phyloP scores from a whole-genome alignment of 35 echinoderm and acorn worm species.

The Lytechinus variegatus region DNA sequence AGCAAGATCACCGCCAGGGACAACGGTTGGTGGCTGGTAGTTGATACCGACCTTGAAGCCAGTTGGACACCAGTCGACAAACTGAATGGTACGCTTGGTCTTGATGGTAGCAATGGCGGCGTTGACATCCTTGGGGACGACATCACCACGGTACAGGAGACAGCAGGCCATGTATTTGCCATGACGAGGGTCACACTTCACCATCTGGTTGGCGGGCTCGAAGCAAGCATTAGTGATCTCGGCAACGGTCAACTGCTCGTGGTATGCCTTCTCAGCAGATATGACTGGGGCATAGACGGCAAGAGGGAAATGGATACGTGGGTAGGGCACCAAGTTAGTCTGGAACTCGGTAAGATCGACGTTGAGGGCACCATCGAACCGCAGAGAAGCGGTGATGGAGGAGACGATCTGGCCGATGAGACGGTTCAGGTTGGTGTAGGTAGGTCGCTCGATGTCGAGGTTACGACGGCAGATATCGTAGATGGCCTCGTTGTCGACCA shows the following conservation, averaged over 20 bases:
- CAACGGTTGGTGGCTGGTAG: conserved; percentile 71
- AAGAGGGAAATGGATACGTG: conserved; percentile 88
- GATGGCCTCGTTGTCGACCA: conserved; percentile 82
- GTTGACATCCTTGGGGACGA: conserved; percentile 71
- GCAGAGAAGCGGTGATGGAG: conserved; percentile 73
- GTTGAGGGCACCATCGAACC: conserved; percentile 61
- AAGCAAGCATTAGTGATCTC: conserved; percentile 65
- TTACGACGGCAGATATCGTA: conserved; percentile 74
- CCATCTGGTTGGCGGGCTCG: conserved; percentile 64
- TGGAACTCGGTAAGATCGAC: conserved; percentile 77
- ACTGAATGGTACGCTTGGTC: conserved; percentile 78
- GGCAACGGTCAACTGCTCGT: conserved; percentile 63
- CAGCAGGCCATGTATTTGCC: conserved; percentile 76
- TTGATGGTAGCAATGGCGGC: conserved; percentile 69
- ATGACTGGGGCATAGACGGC: conserved; percentile 67
- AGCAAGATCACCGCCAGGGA: conserved; percentile 70
- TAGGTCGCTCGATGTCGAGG: conserved; percentile 71
- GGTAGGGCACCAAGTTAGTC: conserved; percentile 90
- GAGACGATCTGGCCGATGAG: conserved; percentile 72
- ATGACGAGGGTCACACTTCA: conserved; percentile 69
- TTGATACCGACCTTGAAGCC: conserved; percentile 81
- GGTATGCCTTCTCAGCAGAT: conserved; percentile 64
- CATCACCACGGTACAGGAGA: conserved; percentile 69
- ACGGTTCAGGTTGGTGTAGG: conserved; percentile 77
- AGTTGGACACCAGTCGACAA: conserved; percentile 83